Base-by-base conservation (phyloP, 1,140 invertebrate species). In the Druon quercuslanigerum region DNA sequence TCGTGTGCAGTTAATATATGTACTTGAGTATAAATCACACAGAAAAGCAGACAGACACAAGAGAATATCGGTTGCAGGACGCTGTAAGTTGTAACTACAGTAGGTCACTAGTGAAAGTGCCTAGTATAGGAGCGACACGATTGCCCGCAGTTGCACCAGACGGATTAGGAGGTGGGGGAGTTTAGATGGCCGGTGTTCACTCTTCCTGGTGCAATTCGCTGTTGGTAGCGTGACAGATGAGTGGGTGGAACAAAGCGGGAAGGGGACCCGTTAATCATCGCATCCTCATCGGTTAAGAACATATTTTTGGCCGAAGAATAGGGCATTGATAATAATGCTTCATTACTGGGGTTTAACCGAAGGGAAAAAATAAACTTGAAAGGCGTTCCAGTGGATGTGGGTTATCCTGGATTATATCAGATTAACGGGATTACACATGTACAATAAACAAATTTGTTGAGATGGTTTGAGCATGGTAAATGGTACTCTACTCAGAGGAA, bases 81-180 rank as follows among this genome's bases (percentile, higher is more conserved):
- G 78, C 79, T 76, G 82, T 80, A 83, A 33, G 25, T 5, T 33
- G 25, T 5, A 33, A 5, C 25, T 33, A 83, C 82, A 80, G 80
- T 82, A 82, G 82, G 82, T 84, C 82, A 84, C 80, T 84, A 84
- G 83, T 84, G 83, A 84, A 84, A 84, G 83, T 84, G 79, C 79
- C 79, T 83, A 80, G 25, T 33, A 33, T 33, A 33, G 79, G 66
- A 83, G 75, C 77, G 78, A 83, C 82, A 81, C 76, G 79, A 81
- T 81, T 79, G 79, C 74, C 25, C 75, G 79, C 78, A 82, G 79
- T 84, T 83, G 77, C 78, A 84, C 72, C 73, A 82, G 79, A 79
- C 79, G 71, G 78, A 72, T 74, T 74, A 79, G 25, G 66, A 79
- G 83, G 80, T 16, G 74, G 83, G 79, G 77, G 81, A 76, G 79